A percentile compares a stretch with the other conserved stretches of the same genome.
Evolutionary conservation across 2,113 vertebrate genomes (phyloP).

Genomic region (Raja brachyura): DNA sequence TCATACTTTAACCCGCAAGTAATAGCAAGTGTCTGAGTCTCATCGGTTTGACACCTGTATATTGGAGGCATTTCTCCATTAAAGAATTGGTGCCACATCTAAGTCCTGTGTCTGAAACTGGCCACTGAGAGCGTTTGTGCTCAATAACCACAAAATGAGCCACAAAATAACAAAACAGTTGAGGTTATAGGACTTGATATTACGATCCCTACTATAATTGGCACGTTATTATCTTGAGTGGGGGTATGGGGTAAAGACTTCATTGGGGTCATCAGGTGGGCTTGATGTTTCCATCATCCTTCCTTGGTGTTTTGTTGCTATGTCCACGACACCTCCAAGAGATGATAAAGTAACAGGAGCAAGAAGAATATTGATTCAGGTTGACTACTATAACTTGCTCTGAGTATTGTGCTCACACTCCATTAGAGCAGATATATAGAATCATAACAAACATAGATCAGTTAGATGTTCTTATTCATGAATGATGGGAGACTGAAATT

Average conservation of each 20-base stretch:
- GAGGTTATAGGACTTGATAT: too few relatives aligned
- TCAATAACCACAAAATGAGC: not conserved
- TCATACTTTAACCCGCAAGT: not conserved
- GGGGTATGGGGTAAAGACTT: too few relatives aligned
- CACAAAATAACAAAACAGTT: not conserved
- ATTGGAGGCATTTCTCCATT: not conserved
- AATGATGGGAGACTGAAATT: too few relatives aligned
- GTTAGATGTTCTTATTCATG: not conserved
- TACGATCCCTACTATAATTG: too few relatives aligned
- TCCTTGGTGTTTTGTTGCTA: too few relatives aligned
- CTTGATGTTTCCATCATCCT: too few relatives aligned
- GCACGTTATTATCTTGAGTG: too few relatives aligned
- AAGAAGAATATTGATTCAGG: not conserved
- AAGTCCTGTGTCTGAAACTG: not conserved
- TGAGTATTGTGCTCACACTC: not conserved
- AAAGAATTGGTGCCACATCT: not conserved
- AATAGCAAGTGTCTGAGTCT: too few relatives aligned
- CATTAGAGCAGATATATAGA: not conserved
- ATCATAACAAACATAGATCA: not conserved
- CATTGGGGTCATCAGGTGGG: too few relatives aligned
- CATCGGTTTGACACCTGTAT: not conserved
- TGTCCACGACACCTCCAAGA: too few relatives aligned
- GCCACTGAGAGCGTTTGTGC: not conserved
- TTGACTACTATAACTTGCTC: not conserved
- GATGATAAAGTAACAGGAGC: not conserved